These are phyloP conservation scores for Phataginus tetradactyla DNA, from an alignment of 2,797 vertebrate genomes.

Conservation along the genomic window DNA sequence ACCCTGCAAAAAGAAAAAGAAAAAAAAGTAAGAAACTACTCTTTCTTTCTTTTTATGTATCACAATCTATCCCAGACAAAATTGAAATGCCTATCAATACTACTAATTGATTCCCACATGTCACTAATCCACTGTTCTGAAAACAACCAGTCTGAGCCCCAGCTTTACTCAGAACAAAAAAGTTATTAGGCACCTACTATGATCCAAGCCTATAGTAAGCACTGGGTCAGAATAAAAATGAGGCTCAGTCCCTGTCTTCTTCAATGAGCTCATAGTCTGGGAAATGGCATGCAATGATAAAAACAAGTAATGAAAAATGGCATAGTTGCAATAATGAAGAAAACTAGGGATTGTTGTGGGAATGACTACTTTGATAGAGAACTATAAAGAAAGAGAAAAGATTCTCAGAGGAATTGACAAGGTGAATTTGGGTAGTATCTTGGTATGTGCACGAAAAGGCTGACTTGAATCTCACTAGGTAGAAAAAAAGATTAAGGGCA, in stretches of 20 bases:
- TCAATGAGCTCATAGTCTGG: neutral
- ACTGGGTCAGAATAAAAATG: neutral
- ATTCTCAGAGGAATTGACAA: neutral
- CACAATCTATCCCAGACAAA: neutral
- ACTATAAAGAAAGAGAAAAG: neutral
- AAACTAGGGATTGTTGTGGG: neutral
- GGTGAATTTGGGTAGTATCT: neutral
- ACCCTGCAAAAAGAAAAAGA: neutral
- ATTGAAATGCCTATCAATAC: neutral
- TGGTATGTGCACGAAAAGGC: neutral
- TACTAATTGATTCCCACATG: neutral
- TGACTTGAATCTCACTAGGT: neutral
- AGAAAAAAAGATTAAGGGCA: neutral
- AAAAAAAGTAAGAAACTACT: neutral
- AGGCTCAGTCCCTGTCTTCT: neutral
- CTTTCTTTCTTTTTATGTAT: slow-evolving; percentile 16
- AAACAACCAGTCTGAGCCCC: neutral
- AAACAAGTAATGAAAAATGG: neutral
- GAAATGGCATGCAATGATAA: neutral
- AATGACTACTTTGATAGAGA: neutral
- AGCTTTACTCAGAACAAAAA: slow-evolving; percentile 26
- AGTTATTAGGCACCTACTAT: neutral
- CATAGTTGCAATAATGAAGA: neutral
- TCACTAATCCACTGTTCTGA: neutral
- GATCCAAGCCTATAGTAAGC: neutral